These are phyloP conservation scores for Agrilus mali DNA, from an alignment of 2,888 invertebrate species.

Conservation along the genomic window DNA sequence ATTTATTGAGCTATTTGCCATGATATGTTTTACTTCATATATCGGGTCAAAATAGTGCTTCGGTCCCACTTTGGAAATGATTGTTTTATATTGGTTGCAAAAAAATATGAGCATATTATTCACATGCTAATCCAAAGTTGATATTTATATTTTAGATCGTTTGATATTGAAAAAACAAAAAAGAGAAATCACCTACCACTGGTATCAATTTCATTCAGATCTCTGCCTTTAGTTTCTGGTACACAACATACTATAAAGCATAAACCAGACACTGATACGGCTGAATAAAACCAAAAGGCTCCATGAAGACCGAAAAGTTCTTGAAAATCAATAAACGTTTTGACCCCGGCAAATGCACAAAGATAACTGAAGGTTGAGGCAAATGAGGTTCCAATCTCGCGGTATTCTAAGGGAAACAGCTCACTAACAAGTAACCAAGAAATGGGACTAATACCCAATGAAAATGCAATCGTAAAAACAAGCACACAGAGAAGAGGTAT, in stretches of 20 bases:
- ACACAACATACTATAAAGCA: constrained; percentile 78
- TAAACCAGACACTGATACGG: constrained; percentile 66
- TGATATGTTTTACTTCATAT: no score
- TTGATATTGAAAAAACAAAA: constrained; percentile 2
- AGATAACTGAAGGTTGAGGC: constrained; percentile 78
- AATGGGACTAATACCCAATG: constrained; percentile 79
- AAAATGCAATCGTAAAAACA: constrained; percentile 74
- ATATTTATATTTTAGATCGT: neutral
- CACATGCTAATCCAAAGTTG: no score
- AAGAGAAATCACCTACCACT: constrained; percentile 31
- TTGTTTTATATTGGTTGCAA: no score
- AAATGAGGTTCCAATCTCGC: constrained; percentile 78
- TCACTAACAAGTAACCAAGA: constrained; percentile 77
- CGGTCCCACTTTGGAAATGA: no score
- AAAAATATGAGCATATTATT: no score
- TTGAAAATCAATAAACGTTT: constrained; percentile 75
- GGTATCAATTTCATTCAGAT: constrained; percentile 78
- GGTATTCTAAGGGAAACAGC: constrained; percentile 68
- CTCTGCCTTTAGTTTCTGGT: constrained; percentile 84
- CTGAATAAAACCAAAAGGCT: constrained; percentile 81
- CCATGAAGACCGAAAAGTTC: constrained; percentile 64
- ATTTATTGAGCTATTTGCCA: no score
- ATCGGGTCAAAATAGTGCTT: no score
- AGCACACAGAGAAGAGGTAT: constrained; percentile 72
- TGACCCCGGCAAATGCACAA: constrained; percentile 76